Evolutionary conservation across 2,797 vertebrate genomes (phyloP), one percentile per base, ranked within the genome.

Genomic region (Sandelia bainsii): DNA sequence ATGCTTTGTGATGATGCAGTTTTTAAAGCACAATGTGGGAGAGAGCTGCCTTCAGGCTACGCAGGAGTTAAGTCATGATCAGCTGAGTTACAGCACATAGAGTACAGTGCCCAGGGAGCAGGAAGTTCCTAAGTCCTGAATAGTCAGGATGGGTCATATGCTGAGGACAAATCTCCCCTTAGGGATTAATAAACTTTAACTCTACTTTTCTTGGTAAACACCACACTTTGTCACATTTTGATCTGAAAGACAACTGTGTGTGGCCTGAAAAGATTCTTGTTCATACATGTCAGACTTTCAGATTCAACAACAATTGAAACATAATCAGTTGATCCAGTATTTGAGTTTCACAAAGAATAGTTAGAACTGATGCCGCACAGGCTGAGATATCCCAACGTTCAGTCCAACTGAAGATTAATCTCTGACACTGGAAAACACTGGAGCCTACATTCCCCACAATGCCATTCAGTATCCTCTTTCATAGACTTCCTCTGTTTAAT

Each of bases 41-140:
- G 59, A 70, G 80, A 72, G 64, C 25, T 42, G 79, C 66, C 83
- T 64, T 51, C 45, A 79, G 75, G 81, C 68, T 20, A 40, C 5
- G 64, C 61, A 19, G 66, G 80, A 86, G 80, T 82, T 59, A 72
- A 88, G 72, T 80, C 73, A 79, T 67, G 71, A 69, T 81, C 64
- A 27, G 27, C 71, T 65, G 65, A 85, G 69, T 65, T 75, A 34
- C 60, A 79, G 72, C 39, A 44, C 45, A 37, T 34, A 46, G 20
- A 53, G 37, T 16, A 39, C 40, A 61, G 42, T 6, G 19, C 62
- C 25, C 12, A 56, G 37, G 68, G 56, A 76, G 45, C 40, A 59
- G 64, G 75, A 77, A 66, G 62, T 70, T 63, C 20, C 20, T 52
- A 25, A 66, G 66, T 77, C 46, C 37, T 66, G 45, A 81, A 60